Percentiles rank a stretch among this genome's conserved stretches.
These are phyloP conservation scores for Tricholauxania praeusta DNA, from an alignment of 2,888 invertebrate genomes.

Conservation along the genomic window DNA sequence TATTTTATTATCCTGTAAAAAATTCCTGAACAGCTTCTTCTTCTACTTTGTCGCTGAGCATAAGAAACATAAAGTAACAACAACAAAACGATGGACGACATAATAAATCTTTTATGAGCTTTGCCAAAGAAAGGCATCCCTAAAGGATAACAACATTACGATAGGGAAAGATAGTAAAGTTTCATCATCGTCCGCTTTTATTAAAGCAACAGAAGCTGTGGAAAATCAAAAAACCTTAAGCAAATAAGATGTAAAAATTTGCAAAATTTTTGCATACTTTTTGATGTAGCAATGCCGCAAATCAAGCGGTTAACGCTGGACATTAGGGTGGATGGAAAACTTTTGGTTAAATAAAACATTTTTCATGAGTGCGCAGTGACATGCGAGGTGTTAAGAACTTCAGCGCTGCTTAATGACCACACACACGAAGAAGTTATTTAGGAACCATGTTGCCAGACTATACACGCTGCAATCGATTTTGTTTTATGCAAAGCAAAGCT, in stretches of 20 bases:
- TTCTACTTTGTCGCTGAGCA: background rate
- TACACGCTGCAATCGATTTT: too few species aligned
- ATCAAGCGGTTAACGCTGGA: too few species aligned
- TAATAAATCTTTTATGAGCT: conserved; percentile 40
- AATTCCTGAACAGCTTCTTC: background rate
- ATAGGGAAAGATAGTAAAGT: background rate
- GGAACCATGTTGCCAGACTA: too few species aligned
- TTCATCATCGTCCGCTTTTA: background rate
- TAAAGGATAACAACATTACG: conserved; percentile 32
- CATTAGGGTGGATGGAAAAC: too few species aligned
- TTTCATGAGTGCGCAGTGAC: too few species aligned
- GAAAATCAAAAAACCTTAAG: background rate
- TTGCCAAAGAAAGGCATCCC: conserved; percentile 28
- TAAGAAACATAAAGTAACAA: background rate
- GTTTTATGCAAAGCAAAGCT: too few species aligned
- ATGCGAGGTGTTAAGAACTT: too few species aligned
- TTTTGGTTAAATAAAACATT: too few species aligned
- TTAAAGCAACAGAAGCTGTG: conserved; percentile 12
- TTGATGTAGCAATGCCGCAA: background rate
- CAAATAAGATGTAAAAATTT: background rate
- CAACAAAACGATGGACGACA: conserved; percentile 18
- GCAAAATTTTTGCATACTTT: conserved; percentile 30
- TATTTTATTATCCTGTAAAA: conserved; percentile 22
- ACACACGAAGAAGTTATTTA: too few species aligned
- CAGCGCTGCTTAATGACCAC: too few species aligned